Conservation (phyloP, 2,888 invertebrate genomes). For the Xanthorhoe spadicearia region DNA sequence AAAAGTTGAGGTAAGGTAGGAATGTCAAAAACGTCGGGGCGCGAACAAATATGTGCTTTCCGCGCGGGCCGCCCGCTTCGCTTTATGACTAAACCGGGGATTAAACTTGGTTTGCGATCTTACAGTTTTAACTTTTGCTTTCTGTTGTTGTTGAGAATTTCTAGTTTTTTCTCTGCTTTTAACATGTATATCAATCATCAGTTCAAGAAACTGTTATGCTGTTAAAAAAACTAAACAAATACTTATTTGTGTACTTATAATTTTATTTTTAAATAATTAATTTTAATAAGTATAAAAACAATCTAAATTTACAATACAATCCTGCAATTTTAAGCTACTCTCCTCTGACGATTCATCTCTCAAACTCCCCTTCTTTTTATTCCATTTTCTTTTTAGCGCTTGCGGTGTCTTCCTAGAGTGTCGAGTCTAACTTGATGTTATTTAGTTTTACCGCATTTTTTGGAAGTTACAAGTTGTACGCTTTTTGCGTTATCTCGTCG, state of each 20-base stretch:
- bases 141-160: not conserved
- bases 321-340: not conserved
- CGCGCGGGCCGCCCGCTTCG: constrained; percentile 55
- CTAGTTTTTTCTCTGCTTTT: not conserved
- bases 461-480: constrained; percentile 30
- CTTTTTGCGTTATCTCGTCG: constrained; percentile 11
- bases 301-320: too few relatives aligned
- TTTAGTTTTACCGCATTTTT: constrained; percentile 48
- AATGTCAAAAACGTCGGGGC: constrained; percentile 79
- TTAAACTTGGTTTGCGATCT: constrained; percentile 42
- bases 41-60: constrained; percentile 83
- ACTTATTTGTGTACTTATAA: too few relatives aligned
- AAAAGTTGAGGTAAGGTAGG: constrained; percentile 76
- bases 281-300: too few relatives aligned
- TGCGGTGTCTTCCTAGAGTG: constrained; percentile 64
- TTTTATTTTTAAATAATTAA: too few relatives aligned
- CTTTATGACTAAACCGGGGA: constrained; percentile 38
- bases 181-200: too few relatives aligned
- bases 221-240: too few relatives aligned
- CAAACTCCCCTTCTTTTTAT: constrained; percentile 64
- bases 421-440: constrained; percentile 48
- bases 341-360: constrained; percentile 23
- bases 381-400: constrained; percentile 62
- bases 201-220: too few relatives aligned
- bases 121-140: constrained; percentile 23